Base-by-base conservation (phyloP, 2,113 vertebrate species). In the Opisthocomus hoazin region DNA sequence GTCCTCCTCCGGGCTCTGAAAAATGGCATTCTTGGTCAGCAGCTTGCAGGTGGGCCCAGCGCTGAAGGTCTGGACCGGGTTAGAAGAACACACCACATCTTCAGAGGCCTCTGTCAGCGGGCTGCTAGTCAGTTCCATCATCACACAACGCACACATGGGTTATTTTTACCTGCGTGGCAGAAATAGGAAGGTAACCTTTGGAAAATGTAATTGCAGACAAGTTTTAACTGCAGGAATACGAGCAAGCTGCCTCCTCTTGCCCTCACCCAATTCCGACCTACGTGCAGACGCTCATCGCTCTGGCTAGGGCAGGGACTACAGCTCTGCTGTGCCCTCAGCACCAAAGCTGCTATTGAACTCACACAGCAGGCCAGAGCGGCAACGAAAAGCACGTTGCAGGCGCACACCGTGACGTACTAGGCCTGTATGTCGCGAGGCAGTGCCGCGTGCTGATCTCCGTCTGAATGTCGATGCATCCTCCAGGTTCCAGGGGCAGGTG, bases 361-460 rank as follows among this genome's bases (percentile, higher is more conserved):
- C 50, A 17, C 37, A 11, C 5, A 26, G 10, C 36, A 22, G 37
- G 58, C 10, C 34, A 39, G 53, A 16, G 8, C 0, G 3, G 61
- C 32, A 34, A 7, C 0, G 13, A 12, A 43, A 22, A 79, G 15
- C 17, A 3, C 11, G 1, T 16, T 54, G 63, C 34, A 11, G 34
- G 6, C 4, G 34, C 16, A 3, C 0, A 1, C 34, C 0, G 2
- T 34, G 17, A 95, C 98, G 11, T 88, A 99, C 99, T 97, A 29
- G 99, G 99, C 92, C 99, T 98, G 94, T 99, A 99, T 0, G 99
- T 99, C 20, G 99, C 98, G 12, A 99, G 98, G 95, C 99, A 99
- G 97, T 99, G 99, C 11, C 99, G 97, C 17, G 98, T 99, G 87
- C 88, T 98, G 46, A 97, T 97, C 97, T 99, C 99, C 10, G 98